Conservation (phyloP, 2,888 invertebrate species). For the Helleia helle region DNA sequence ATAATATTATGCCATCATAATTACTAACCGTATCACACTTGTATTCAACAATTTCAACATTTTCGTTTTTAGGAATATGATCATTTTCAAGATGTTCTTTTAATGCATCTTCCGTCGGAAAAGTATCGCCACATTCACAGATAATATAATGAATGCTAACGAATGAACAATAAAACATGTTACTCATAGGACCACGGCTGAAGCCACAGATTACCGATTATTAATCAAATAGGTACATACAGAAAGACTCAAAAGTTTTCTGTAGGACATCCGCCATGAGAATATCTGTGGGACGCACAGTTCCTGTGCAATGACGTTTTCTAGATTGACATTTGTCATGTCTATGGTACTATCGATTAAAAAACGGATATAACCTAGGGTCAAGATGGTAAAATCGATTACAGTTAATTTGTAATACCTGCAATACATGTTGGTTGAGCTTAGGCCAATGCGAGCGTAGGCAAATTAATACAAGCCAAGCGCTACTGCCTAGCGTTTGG, state of each 20-base stretch:
- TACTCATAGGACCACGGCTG: conserved; percentile 19
- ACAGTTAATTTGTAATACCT: no score
- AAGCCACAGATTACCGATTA: conserved; percentile 41
- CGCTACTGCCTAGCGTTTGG: no score
- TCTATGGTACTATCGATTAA: background rate
- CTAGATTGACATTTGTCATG: background rate
- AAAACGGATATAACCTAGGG: no score
- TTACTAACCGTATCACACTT: conserved; percentile 26
- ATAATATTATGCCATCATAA: background rate
- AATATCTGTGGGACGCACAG: conserved; percentile 24
- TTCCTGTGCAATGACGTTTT: background rate
- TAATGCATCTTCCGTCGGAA: conserved; percentile 41
- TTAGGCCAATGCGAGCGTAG: no score
- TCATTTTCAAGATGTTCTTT: conserved; percentile 38
- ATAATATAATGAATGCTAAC: conserved; percentile 55
- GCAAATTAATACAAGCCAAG: no score
- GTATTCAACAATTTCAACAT: conserved; percentile 18
- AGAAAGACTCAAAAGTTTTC: conserved; percentile 23
- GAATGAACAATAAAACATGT: conserved; percentile 46
- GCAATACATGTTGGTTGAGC: no score
- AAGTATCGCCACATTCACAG: conserved; percentile 54
- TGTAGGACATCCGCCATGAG: conserved; percentile 26
- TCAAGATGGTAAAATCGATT: no score
- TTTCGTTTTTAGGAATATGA: conserved; percentile 37
- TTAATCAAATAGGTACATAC: conserved; percentile 20